These are phyloP conservation scores for Schizopygopsis malacanthus DNA, from an alignment of 2,797 vertebrate species.

Conservation along the genomic window DNA sequence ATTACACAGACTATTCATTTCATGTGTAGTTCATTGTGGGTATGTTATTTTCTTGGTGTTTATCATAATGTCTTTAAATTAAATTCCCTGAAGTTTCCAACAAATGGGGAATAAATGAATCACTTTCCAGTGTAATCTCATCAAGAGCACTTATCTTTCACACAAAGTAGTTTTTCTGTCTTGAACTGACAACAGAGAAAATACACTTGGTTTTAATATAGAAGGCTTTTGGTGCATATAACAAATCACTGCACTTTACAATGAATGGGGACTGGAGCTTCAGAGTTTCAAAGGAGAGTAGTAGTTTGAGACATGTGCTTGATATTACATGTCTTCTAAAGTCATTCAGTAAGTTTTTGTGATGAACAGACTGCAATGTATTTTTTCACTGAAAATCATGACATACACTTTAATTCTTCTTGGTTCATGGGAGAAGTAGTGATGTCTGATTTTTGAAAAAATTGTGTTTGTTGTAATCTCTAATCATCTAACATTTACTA, in stretches of 20 bases:
- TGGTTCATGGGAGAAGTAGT: not conserved
- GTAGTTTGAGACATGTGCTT: not conserved
- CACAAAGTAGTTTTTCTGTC: not conserved
- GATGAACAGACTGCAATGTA: not conserved
- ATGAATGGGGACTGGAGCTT: not conserved
- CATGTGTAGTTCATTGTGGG: not conserved
- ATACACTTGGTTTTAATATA: not conserved
- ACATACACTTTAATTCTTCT: not conserved
- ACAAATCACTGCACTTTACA: not conserved
- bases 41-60: not conserved
- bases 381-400: not conserved
- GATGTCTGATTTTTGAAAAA: not conserved
- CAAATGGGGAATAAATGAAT: slow-evolving; percentile 30
- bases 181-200: slow-evolving; percentile 1
- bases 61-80: slow-evolving; percentile 19
- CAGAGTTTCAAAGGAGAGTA: not conserved
- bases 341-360: not conserved
- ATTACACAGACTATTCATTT: not conserved
- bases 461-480: not conserved
- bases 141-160: slow-evolving; percentile 3
- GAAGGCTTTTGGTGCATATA: not conserved
- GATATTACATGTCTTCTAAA: not conserved
- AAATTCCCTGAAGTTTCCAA: not conserved
- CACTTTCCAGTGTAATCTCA: slow-evolving; percentile 22
- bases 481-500: not conserved